A percentile compares a stretch with the other conserved stretches of the same genome.
Evolutionary conservation across 2,888 invertebrate genomes (phyloP).

Genomic region (Epinotia bilunana): DNA sequence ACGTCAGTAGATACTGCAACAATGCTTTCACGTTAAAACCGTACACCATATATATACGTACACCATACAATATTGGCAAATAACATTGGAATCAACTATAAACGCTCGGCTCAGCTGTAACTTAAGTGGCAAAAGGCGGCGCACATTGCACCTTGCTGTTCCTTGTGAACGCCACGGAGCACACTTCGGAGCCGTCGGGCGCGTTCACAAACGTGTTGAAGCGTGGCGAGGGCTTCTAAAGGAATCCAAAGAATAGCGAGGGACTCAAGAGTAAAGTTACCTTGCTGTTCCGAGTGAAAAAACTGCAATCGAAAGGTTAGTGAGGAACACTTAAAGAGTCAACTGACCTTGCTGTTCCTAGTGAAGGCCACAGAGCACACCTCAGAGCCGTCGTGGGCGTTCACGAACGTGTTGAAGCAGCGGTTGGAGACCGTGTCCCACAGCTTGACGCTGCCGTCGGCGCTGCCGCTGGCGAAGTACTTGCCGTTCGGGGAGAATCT

Average conservation of each 20-base stretch:
- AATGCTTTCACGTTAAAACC: background rate
- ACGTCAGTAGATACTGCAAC: constrained; percentile 94
- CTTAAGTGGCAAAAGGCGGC: no score
- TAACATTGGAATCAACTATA: no score
- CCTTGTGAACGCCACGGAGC: constrained; percentile 85
- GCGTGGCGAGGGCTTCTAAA: constrained; percentile 59
- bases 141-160: constrained; percentile 3
- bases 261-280: constrained; percentile 68
- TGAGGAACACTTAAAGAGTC: constrained; percentile 58
- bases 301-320: no score
- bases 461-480: constrained; percentile 92
- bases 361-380: constrained; percentile 98
- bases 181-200: constrained; percentile 97
- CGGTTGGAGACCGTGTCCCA: constrained; percentile 98
- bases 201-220: constrained; percentile 87
- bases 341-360: constrained; percentile 94
- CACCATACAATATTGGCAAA: no score
- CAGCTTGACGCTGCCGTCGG: constrained; percentile 96
- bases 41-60: no score
- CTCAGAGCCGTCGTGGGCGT: constrained; percentile 97
- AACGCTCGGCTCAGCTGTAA: no score
- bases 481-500: constrained; percentile 82
- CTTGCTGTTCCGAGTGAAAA: constrained; percentile 97
- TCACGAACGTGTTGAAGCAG: constrained; percentile 96
- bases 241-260: background rate